These are phyloP conservation scores for Odocoileus hemionus DNA, from an alignment of 2,113 vertebrate species.

Conservation along the genomic window DNA sequence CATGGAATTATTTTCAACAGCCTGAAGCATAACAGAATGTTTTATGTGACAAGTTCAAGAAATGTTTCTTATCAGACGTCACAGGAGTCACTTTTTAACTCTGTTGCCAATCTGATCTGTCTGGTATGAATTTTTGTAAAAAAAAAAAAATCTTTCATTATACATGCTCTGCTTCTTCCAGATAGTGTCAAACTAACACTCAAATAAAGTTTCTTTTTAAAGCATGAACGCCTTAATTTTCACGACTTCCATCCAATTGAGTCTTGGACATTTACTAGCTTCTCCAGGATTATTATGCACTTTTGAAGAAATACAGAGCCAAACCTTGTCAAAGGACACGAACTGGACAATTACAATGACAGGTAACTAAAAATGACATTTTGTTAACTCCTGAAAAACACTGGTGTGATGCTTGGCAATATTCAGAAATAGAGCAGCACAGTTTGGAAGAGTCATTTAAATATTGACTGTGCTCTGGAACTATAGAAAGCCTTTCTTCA, in stretches of 20 bases:
- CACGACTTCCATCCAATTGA: not conserved
- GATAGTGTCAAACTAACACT: not conserved
- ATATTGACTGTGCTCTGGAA: not conserved
- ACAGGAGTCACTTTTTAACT: constrained; percentile 7
- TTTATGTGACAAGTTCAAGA: constrained; percentile 49
- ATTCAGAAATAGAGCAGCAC: not conserved
- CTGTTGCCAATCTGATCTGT: not conserved
- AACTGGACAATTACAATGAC: not conserved
- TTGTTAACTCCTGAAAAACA: not conserved
- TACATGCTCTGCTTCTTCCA: not conserved
- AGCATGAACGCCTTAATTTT: not conserved
- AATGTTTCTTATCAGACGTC: constrained; percentile 13
- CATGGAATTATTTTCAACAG: constrained; percentile 51
- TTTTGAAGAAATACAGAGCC: not conserved
- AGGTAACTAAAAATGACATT: not conserved
- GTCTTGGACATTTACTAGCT: not conserved
- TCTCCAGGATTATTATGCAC: not conserved
- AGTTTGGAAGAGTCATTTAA: not conserved
- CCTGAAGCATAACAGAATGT: constrained; percentile 37
- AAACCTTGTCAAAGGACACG: not conserved
- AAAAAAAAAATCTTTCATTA: not conserved
- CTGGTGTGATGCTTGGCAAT: not conserved
- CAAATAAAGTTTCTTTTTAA: not conserved
- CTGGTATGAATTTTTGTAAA: not conserved
- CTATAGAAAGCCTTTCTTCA: not conserved